These are phyloP conservation scores for Caerostris darwini DNA, from an alignment of 1,140 invertebrate species.

Conservation along the genomic window DNA sequence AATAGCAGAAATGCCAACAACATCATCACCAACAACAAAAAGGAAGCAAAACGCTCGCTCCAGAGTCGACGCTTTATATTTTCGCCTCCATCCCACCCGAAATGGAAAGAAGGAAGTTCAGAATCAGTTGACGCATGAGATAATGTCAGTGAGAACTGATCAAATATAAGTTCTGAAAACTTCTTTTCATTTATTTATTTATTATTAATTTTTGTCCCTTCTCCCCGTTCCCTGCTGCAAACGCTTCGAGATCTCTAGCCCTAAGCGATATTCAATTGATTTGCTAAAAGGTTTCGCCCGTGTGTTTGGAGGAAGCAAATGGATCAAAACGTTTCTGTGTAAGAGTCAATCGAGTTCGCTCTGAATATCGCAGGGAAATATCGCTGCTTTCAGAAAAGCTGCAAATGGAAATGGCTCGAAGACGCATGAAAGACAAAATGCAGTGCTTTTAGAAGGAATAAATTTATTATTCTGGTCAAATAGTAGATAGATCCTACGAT, in stretches of 20 bases:
- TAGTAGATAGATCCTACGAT: background rate
- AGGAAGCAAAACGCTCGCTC: background rate
- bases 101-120: background rate
- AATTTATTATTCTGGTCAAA: background rate
- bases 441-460: background rate
- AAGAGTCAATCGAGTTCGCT: slow-evolving; percentile 9
- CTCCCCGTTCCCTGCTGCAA: background rate
- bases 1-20: background rate
- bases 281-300: slow-evolving; percentile 4
- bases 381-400: background rate
- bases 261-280: slow-evolving; percentile 30
- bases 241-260: background rate
- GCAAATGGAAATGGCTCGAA: background rate
- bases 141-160: slow-evolving; percentile 27
- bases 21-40: background rate
- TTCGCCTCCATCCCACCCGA: background rate
- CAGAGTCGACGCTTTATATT: background rate
- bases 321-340: background rate
- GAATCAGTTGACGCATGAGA: slow-evolving; percentile 9
- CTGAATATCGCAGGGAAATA: background rate
- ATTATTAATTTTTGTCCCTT: background rate
- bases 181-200: background rate
- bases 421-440: background rate
- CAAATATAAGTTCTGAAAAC: slow-evolving; percentile 23
- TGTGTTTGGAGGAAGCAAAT: slow-evolving; percentile 1